phyloP scores from a whole-genome alignment of 2,797 vertebrate genomes.

The Cirrhinus molitorella region DNA sequence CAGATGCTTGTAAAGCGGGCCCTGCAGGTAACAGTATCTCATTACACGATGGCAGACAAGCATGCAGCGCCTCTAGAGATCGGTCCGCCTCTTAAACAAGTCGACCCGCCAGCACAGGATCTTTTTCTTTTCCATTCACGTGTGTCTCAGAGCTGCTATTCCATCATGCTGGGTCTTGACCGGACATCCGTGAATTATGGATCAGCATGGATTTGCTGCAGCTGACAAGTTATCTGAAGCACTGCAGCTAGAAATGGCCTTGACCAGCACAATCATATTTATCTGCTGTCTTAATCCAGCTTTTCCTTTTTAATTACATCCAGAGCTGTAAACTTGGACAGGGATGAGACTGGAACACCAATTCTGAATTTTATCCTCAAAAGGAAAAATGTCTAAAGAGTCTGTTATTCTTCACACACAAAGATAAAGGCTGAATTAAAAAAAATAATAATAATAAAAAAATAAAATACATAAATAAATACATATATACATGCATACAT shows the following conservation, averaged over 20 bases:
- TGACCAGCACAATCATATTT: not conserved
- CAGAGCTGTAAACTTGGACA: not conserved
- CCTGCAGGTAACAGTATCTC: not conserved
- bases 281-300: not conserved
- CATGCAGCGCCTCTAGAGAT: not conserved
- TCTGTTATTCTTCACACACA: not conserved
- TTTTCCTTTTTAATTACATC: not conserved
- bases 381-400: not conserved
- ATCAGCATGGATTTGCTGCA: not conserved
- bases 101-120: not conserved
- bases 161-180: constrained; percentile 10
- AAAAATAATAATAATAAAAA: not conserved
- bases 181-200: constrained; percentile 1
- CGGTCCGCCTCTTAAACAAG: not conserved
- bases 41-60: constrained; percentile 12
- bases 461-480: too few species aligned
- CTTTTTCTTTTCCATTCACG: constrained; percentile 20
- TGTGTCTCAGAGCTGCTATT: not conserved
- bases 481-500: too few species aligned
- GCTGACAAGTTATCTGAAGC: not conserved
- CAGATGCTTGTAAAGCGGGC: constrained; percentile 35
- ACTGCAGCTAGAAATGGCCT: not conserved
- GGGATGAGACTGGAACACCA: not conserved
- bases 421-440: not conserved
- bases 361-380: not conserved